These are phyloP conservation scores for Nothobranchius furzeri DNA, from an alignment of 2,113 vertebrate genomes.

Conservation along the genomic window DNA sequence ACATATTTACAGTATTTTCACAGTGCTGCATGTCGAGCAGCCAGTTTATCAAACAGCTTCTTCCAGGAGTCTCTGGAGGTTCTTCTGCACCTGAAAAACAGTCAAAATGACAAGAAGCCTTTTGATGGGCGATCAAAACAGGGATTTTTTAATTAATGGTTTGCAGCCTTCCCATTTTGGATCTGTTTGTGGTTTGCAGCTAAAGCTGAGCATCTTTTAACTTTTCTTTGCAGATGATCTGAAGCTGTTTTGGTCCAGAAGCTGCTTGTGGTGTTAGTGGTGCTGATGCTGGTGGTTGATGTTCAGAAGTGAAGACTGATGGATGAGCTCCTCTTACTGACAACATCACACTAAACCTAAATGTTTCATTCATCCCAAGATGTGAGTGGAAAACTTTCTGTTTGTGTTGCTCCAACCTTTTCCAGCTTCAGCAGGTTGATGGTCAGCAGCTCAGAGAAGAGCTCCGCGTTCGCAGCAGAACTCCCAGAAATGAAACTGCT, in stretches of 20 bases:
- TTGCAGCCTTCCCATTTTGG: too few species aligned
- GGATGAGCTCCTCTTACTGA: slow-evolving; percentile 28
- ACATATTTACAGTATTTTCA: slow-evolving; percentile 27
- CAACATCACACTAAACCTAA: slow-evolving; percentile 46
- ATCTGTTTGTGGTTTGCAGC: too few species aligned
- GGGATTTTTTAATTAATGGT: too few species aligned
- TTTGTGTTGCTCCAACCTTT: slow-evolving; percentile 79
- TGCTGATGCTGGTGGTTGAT: too few species aligned
- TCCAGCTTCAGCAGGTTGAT: slow-evolving; percentile 90
- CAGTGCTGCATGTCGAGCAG: rapidly evolving
- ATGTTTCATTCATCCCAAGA: slow-evolving; percentile 56
- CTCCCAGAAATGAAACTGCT: slow-evolving; percentile 26
- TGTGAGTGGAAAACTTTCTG: background rate
- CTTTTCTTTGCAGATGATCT: too few species aligned
- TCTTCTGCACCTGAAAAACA: slow-evolving; percentile 86
- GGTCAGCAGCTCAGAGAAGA: slow-evolving; percentile 85
- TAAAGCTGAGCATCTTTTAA: too few species aligned
- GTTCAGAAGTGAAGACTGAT: too few species aligned
- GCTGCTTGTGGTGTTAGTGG: too few species aligned
- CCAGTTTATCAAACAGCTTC: slow-evolving; percentile 68
- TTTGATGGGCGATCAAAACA: too few species aligned
- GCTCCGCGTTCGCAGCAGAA: slow-evolving; percentile 73
- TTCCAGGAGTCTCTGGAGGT: slow-evolving; percentile 88
- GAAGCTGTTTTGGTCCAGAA: too few species aligned
- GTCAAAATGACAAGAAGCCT: background rate